A percentile compares a stretch with the other conserved stretches of the same genome.
Conservation (phyloP, 1,140 invertebrate genomes). For the Alviniconcha marisindica region DNA sequence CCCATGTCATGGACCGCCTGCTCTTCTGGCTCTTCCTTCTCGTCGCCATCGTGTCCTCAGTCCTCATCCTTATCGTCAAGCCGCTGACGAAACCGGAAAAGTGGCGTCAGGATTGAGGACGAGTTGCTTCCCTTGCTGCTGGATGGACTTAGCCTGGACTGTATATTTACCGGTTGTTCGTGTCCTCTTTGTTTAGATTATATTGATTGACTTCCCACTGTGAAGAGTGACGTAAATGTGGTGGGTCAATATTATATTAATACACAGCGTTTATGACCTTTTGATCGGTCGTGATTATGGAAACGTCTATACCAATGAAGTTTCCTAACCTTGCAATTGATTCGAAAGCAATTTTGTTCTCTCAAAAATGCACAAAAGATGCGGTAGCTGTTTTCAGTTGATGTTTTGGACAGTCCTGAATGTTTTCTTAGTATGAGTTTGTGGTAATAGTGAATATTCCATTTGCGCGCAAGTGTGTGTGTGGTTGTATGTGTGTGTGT, state of each 20-base stretch:
- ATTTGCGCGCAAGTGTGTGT: neutral
- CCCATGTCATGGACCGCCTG: conserved; percentile 98
- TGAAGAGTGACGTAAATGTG: neutral
- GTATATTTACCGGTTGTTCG: neutral
- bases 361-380: neutral
- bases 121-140: neutral
- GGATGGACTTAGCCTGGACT: neutral
- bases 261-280: neutral
- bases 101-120: conserved; percentile 21
- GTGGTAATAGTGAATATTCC: too few species aligned
- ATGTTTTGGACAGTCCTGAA: neutral
- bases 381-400: neutral
- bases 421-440: neutral
- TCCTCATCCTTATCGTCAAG: conserved; percentile 97
- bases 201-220: neutral
- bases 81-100: conserved; percentile 79
- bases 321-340: neutral
- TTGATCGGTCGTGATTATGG: neutral
- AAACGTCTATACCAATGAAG: neutral
- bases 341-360: neutral
- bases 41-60: conserved; percentile 93
- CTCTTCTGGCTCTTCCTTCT: conserved; percentile 98
- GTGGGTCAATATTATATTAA: neutral
- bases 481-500: neutral
- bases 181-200: too few species aligned